Percentiles rank a stretch among this genome's conserved stretches.
phyloP scores from a whole-genome alignment of 1,140 invertebrate genomes.

The Streblospio benedicti region DNA sequence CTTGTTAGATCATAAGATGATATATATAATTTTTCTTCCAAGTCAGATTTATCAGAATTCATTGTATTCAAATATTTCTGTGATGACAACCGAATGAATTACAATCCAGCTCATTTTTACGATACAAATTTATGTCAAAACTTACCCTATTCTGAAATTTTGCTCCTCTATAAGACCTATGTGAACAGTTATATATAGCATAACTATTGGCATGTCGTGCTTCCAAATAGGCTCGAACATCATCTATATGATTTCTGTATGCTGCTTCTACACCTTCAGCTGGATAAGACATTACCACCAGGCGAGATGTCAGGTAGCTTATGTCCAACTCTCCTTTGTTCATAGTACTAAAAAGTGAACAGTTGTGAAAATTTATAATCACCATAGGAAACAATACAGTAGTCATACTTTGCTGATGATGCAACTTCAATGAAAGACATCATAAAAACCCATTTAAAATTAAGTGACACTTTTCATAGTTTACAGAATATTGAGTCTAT shows the following conservation, averaged over 20 bases:
- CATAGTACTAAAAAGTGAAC: constrained; percentile 68
- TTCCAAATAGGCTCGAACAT: constrained; percentile 60
- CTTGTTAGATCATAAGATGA: too few species aligned
- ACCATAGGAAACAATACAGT: too few species aligned
- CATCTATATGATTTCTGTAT: constrained; percentile 86
- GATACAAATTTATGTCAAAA: background rate
- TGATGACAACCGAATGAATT: too few species aligned
- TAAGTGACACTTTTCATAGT: background rate
- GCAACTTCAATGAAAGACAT: background rate
- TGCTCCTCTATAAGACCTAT: constrained; percentile 53
- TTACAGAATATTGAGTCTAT: too few species aligned
- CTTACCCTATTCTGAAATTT: constrained; percentile 50
- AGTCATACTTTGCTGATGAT: background rate
- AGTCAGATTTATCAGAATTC: too few species aligned
- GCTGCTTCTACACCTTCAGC: constrained; percentile 88
- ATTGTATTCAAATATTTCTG: too few species aligned
- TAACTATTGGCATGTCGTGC: constrained; percentile 63
- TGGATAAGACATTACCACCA: constrained; percentile 83
- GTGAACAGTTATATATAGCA: constrained; percentile 72
- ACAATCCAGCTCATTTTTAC: too few species aligned
- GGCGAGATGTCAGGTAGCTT: constrained; percentile 77
- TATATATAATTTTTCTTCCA: too few species aligned
- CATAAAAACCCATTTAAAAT: background rate
- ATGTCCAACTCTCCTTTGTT: constrained; percentile 79
- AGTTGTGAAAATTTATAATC: too few species aligned